phyloP scores from a whole-genome alignment of 1,140 invertebrate genomes.

The Apis cerana region DNA sequence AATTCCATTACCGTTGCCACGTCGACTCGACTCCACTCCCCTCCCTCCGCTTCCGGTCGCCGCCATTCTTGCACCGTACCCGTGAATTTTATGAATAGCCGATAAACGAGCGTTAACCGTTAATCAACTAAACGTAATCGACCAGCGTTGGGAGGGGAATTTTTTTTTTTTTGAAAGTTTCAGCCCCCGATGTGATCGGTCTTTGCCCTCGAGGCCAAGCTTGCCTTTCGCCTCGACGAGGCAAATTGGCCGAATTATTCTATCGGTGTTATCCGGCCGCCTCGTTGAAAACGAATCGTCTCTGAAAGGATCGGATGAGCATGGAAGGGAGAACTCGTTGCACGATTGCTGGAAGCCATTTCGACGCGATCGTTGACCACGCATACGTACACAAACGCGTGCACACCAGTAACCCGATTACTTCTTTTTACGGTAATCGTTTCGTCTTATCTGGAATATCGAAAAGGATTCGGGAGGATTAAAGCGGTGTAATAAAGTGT shows the following conservation, averaged over 20 bases:
- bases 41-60: background rate
- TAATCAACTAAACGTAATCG: slow-evolving; percentile 37
- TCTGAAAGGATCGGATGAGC: slow-evolving; percentile 2
- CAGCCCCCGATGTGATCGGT: background rate
- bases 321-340: background rate
- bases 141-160: background rate
- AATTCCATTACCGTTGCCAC: slow-evolving; percentile 59
- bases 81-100: slow-evolving; percentile 52
- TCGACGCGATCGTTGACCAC: background rate
- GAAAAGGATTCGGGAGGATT: too few species aligned
- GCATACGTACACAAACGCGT: too few species aligned
- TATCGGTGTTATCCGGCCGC: slow-evolving; percentile 25
- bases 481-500: too few species aligned
- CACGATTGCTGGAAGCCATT: background rate
- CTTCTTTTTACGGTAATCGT: too few species aligned
- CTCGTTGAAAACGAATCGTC: slow-evolving; percentile 27
- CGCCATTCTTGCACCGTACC: background rate
- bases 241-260: slow-evolving; percentile 22
- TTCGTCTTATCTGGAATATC: too few species aligned
- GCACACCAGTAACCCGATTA: too few species aligned
- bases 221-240: background rate
- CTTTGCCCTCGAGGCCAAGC: slow-evolving; percentile 2
- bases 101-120: slow-evolving; percentile 53
- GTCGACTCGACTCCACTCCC: slow-evolving; percentile 49
- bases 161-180: background rate